These are phyloP conservation scores for Actinia equina DNA, from an alignment of 64 coral and sea anemone species.

Conservation along the genomic window DNA sequence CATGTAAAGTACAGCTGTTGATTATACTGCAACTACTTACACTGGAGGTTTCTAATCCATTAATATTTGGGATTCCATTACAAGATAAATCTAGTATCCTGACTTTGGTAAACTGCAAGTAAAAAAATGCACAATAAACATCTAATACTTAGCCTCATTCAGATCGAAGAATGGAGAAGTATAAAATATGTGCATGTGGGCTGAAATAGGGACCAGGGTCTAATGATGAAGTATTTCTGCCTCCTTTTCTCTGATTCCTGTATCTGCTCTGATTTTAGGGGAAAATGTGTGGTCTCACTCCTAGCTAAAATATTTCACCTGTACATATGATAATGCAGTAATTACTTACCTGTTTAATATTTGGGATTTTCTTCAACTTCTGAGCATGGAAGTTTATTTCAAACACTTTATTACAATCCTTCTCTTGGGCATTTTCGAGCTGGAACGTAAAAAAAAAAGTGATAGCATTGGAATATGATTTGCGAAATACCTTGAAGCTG, in stretches of 20 bases:
- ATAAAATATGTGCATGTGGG: no score
- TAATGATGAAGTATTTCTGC: no score
- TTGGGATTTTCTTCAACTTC: constrained; percentile 34
- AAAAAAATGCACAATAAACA: not conserved
- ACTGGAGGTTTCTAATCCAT: not conserved
- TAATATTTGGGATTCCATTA: constrained; percentile 3
- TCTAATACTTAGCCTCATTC: not conserved
- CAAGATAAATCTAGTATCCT: constrained; percentile 34
- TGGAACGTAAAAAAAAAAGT: not conserved
- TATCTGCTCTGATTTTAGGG: no score
- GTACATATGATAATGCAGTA: not conserved
- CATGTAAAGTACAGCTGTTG: no score
- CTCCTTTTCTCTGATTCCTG: no score
- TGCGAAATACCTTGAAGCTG: no score
- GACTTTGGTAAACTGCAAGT: constrained; percentile 21
- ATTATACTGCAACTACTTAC: not conserved
- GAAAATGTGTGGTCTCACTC: no score
- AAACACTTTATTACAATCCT: constrained; percentile 32
- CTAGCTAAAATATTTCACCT: not conserved
- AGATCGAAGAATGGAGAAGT: no score
- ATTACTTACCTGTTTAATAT: constrained; percentile 18
- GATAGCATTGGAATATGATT: not conserved
- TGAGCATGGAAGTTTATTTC: constrained; percentile 57
- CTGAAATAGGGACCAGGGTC: no score
- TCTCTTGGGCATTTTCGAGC: constrained; percentile 52